A percentile compares a stretch with the other conserved stretches of the same genome.
phyloP scores from a whole-genome alignment of 1,140 invertebrate genomes.

The Glomeris maerens region DNA sequence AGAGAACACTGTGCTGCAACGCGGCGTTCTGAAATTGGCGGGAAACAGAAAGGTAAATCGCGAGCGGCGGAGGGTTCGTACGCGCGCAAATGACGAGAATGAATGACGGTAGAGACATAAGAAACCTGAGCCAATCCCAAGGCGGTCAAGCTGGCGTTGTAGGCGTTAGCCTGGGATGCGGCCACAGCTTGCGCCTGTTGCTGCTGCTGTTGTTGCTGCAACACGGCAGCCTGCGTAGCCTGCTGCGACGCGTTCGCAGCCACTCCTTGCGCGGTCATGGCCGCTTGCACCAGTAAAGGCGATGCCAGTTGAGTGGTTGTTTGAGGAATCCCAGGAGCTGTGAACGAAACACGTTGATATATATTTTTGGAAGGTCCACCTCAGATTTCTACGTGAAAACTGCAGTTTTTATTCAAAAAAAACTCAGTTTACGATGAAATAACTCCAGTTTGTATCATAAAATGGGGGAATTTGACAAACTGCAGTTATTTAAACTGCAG shows the following conservation, averaged over 20 bases:
- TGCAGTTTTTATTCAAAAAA: too few species aligned
- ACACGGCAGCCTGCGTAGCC: neutral
- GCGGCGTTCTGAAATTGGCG: constrained; percentile 13
- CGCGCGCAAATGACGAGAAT: too few species aligned
- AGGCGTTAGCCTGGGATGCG: constrained; percentile 11
- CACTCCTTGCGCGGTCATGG: constrained; percentile 5
- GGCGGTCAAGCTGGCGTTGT: constrained; percentile 17
- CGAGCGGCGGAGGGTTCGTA: too few species aligned
- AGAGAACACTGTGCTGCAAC: constrained; percentile 16
- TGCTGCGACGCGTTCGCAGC: too few species aligned
- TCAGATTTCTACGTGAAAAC: too few species aligned
- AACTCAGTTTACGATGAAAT: too few species aligned
- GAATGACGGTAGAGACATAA: constrained; percentile 1
- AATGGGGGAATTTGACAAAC: too few species aligned
- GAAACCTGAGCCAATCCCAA: constrained; percentile 15
- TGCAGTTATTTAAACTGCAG: too few species aligned
- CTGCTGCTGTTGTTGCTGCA: constrained; percentile 11
- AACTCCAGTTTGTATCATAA: too few species aligned
- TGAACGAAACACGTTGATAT: neutral
- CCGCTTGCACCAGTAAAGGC: constrained; percentile 10
- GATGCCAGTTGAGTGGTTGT: constrained; percentile 9
- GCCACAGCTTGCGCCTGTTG: constrained; percentile 10
- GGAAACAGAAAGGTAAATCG: too few species aligned
- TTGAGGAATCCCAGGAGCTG: constrained; percentile 12
- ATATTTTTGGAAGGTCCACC: too few species aligned